These are phyloP conservation scores for Montifringilla adamsi DNA, from an alignment of 2,113 vertebrate genomes.

Conservation along the genomic window DNA sequence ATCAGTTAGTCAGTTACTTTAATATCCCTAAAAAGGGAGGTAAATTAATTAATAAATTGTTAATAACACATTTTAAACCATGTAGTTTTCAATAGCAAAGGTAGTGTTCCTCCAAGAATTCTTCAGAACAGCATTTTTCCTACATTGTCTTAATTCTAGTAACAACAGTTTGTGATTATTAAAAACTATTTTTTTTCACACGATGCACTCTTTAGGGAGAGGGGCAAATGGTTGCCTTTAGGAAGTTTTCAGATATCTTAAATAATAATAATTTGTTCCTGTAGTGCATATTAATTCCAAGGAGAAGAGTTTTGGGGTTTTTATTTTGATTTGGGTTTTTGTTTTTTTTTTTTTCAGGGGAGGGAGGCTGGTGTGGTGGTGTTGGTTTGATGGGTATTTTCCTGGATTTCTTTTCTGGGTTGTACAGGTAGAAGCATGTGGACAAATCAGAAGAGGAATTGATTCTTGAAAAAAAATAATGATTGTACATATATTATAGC, in stretches of 20 bases:
- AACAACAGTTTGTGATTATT: background rate
- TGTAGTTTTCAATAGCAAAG: background rate
- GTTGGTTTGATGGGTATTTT: background rate
- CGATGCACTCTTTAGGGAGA: background rate
- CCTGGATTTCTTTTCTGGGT: background rate
- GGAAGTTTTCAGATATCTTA: background rate
- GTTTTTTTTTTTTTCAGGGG: too few relatives aligned
- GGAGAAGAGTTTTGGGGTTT: rapidly evolving
- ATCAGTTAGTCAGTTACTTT: background rate
- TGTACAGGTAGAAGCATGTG: background rate
- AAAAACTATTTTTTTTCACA: background rate
- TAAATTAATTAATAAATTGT: background rate
- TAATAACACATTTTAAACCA: rapidly evolving
- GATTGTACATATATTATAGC: background rate
- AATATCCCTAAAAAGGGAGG: background rate
- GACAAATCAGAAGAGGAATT: background rate
- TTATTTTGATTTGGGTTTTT: background rate
- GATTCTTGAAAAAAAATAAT: background rate
- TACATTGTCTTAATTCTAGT: background rate
- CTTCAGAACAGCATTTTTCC: background rate
- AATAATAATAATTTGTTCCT: background rate
- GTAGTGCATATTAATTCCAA: background rate
- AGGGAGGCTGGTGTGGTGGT: rapidly evolving
- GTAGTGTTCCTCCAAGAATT: background rate
- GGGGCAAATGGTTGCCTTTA: rapidly evolving